Evolutionary conservation across 1,140 invertebrate species (phyloP), one percentile per base, ranked within the genome.

Genomic region (Cydia fagiglandana): DNA sequence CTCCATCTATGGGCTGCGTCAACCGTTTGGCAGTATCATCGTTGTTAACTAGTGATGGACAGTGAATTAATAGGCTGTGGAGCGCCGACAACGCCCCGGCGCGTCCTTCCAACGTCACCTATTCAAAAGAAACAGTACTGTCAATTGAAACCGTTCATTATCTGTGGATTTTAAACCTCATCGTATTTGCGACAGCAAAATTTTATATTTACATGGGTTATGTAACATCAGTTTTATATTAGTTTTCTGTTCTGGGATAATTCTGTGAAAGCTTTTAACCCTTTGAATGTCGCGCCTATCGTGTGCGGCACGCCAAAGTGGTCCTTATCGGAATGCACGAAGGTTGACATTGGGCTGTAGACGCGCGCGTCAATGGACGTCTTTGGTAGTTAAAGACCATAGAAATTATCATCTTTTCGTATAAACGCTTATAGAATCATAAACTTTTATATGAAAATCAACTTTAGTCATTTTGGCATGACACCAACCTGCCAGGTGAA

Each of bases 61-160:
- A 99, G 89, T 99, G 96, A 7, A 96, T 92, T 6, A 99, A 88
- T 87, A 99, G 97, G 89, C 98, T 99, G 84, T 99, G 96, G 95
- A 99, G 97, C 0, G 98, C 97, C 15, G 98, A 98, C 4, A 99
- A 91, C 12, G 99, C 99, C 0, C 99, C 99, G 15, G 99, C 97
- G 75, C 99, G 94, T 15, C 98, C 98, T 94, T 99, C 98, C 66
- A 99, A 92, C 1, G 98, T 99, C 20, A 99, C 97, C 93, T 93
- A 64, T 61, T 61, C 53, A 20, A 61, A 61, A 61, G 0, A 45
- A 77, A 68, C 64, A 76, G 53, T 53, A 74, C 9, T 68, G 47
- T 47, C 28, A 41, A n/a, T 70, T 38, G 6, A 12, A 45, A 13
- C 41, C 41, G 10, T 45, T 45, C 41, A 45, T 45, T 13, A 45